A percentile compares a stretch with the other conserved stretches of the same genome.
phyloP scores from a whole-genome alignment of 2,888 invertebrate species.

The Eulithis prunata region DNA sequence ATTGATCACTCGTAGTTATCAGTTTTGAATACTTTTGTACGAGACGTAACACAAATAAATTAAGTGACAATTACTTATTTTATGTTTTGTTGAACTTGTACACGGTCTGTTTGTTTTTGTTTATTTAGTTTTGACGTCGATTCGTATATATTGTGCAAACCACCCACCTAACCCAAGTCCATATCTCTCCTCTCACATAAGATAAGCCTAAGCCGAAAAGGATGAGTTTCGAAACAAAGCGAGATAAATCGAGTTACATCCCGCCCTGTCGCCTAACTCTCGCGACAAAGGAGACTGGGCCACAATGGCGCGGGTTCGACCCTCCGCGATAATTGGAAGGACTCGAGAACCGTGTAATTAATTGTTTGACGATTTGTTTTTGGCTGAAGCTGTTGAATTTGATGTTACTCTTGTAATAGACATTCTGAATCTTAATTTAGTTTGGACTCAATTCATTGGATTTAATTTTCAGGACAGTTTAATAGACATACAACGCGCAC shows the following conservation, averaged over 20 bases:
- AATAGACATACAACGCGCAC: slow-evolving; percentile 14
- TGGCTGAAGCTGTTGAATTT: slow-evolving; percentile 21
- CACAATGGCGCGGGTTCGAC: slow-evolving; percentile 11
- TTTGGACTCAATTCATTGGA: slow-evolving; percentile 22
- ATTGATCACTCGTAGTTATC: not conserved
- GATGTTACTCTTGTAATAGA: slow-evolving; percentile 6
- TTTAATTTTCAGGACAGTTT: slow-evolving; percentile 17
- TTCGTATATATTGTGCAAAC: slow-evolving; percentile 10
- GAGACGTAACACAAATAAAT: slow-evolving; percentile 3
- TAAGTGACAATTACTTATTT: slow-evolving; percentile 6
- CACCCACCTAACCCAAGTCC: slow-evolving; percentile 19
- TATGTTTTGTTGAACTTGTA: not conserved
- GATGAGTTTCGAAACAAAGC: slow-evolving; percentile 35
- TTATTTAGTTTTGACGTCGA: not conserved
- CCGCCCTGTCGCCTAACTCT: slow-evolving; percentile 26
- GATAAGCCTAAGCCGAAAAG: slow-evolving; percentile 35
- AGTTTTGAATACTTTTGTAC: slow-evolving; percentile 14
- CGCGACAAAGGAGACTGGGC: slow-evolving; percentile 23
- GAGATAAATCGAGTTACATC: slow-evolving; percentile 36
- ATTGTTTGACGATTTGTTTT: slow-evolving; percentile 39
- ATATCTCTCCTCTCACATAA: slow-evolving; percentile 21
- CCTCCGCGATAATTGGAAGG: slow-evolving; percentile 34
- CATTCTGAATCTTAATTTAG: slow-evolving; percentile 17
- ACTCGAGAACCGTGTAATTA: slow-evolving; percentile 37
- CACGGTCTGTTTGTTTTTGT: not conserved